These are phyloP conservation scores for Carcina quercana DNA, from an alignment of 2,888 invertebrate species.

Conservation along the genomic window DNA sequence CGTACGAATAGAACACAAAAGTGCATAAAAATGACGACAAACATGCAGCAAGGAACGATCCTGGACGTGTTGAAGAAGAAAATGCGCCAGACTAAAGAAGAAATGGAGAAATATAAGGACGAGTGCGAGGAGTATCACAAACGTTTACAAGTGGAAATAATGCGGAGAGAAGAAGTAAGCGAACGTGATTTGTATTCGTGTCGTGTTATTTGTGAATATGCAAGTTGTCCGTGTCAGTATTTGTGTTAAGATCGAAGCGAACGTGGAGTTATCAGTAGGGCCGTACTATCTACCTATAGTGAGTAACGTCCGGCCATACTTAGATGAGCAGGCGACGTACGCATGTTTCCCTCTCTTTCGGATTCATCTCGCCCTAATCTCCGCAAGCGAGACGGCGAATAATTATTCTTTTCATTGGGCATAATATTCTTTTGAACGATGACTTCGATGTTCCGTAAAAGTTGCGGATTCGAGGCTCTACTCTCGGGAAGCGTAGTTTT, in stretches of 20 bases:
- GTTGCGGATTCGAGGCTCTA: conserved; percentile 20
- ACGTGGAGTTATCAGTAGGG: conserved; percentile 56
- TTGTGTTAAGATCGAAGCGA: conserved; percentile 34
- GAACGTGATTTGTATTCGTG: conserved; percentile 55
- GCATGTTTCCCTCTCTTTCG: conserved; percentile 69
- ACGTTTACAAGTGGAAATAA: conserved; percentile 95
- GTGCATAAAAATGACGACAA: conserved; percentile 85
- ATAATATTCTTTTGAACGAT: conserved; percentile 35
- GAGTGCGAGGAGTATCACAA: conserved; percentile 97
- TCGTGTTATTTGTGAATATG: conserved; percentile 43
- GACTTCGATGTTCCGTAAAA: conserved; percentile 36
- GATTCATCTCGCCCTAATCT: conserved; percentile 39
- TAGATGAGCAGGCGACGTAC: conserved; percentile 73
- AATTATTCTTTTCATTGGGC: conserved; percentile 45
- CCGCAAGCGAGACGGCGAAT: conserved; percentile 52
- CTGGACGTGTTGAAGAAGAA: conserved; percentile 99
- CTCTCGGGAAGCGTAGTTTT: conserved; percentile 20
- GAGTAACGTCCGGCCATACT: conserved; percentile 74
- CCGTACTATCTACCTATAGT: conserved; percentile 69
- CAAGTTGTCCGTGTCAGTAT: conserved; percentile 31
- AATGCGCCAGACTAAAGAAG: conserved; percentile 99
- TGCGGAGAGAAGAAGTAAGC: conserved; percentile 98
- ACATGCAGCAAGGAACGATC: conserved; percentile 93
- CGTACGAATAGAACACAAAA: conserved; percentile 51
- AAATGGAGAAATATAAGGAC: conserved; percentile 99